Evolutionary conservation across 2,113 vertebrate species (phyloP).

Genomic region (Synodontis membranacea): DNA sequence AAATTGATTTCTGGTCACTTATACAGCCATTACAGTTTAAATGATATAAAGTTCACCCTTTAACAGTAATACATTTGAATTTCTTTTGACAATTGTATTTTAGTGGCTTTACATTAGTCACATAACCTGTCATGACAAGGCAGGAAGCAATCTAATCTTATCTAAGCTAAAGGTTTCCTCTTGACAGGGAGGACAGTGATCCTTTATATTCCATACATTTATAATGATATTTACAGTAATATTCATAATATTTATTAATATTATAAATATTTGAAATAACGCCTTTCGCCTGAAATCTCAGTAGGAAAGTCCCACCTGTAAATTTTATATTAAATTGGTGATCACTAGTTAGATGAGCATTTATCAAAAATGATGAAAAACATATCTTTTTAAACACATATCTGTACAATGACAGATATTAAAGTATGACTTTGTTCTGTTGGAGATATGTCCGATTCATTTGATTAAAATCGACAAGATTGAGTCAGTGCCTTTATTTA

Average conservation of each 20-base stretch:
- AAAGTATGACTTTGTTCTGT: not conserved
- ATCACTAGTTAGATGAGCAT: not conserved
- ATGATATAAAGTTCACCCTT: not conserved
- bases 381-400: not conserved
- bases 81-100: not conserved
- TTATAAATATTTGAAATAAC: not conserved
- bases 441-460: not conserved
- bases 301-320: not conserved
- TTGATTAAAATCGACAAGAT: not conserved
- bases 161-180: not conserved
- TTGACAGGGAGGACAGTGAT: not conserved
- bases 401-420: not conserved
- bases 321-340: not conserved
- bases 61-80: not conserved
- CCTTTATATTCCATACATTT: constrained; percentile 15
- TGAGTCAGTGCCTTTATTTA: not conserved
- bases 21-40: not conserved
- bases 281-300: not conserved
- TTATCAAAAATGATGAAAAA: not conserved
- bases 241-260: not conserved
- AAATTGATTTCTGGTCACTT: constrained; percentile 4
- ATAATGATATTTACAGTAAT: constrained; percentile 13
- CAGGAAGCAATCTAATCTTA: not conserved
- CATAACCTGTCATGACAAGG: not conserved
- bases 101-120: not conserved